phyloP scores from a whole-genome alignment of 2,797 vertebrate species.

The Pogoniulus pusillus region DNA sequence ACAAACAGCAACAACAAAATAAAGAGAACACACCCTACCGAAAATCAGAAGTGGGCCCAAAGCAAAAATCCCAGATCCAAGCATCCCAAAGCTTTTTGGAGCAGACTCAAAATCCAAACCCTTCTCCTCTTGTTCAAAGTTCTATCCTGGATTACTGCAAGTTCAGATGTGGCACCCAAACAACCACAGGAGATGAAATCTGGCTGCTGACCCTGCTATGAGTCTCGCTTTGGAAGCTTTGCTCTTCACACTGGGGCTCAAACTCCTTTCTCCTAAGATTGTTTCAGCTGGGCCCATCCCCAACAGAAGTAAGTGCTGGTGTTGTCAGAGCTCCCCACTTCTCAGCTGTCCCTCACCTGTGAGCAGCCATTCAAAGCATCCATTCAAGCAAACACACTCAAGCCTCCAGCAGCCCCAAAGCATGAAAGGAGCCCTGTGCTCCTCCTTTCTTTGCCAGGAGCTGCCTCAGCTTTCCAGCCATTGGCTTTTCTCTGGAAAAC shows the following conservation, averaged over 20 bases:
- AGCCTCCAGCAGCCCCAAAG: not conserved
- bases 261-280: not conserved
- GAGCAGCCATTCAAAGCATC: not conserved
- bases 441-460: not conserved
- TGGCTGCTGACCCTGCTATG: not conserved
- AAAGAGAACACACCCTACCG: not conserved
- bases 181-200: not conserved
- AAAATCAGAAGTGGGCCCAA: conserved; percentile 26
- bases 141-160: conserved; percentile 1
- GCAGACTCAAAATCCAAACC: not conserved
- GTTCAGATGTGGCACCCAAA: not conserved
- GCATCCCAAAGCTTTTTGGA: conserved; percentile 44
- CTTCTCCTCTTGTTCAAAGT: not conserved
- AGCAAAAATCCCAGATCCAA: conserved; percentile 27
- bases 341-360: not conserved
- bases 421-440: not conserved
- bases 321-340: not conserved
- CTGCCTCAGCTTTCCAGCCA: not conserved
- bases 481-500: conserved; percentile 13
- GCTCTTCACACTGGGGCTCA: not conserved
- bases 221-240: not conserved
- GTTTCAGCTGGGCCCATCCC: not conserved
- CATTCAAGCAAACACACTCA: not conserved
- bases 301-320: conserved; percentile 63
- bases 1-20: too few species aligned